phyloP scores from a whole-genome alignment of 1,140 invertebrate species.

The Temnothorax nylanderi region DNA sequence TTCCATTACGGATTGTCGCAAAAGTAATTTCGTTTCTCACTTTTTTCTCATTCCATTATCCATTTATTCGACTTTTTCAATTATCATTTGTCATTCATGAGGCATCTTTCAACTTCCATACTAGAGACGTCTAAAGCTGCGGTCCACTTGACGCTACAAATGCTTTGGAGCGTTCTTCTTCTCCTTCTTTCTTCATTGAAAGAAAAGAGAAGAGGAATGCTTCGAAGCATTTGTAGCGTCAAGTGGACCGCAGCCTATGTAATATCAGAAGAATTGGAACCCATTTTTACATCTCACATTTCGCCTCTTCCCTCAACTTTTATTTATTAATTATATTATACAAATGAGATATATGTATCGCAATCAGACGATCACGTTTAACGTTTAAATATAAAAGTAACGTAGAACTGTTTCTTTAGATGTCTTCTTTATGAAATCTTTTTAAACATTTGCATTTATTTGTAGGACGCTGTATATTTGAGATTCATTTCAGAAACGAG shows the following conservation, averaged over 20 bases:
- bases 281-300: background rate
- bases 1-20: background rate
- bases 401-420: background rate
- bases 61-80: constrained; percentile 19
- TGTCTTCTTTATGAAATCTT: background rate
- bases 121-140: background rate
- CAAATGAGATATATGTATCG: background rate
- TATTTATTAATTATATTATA: background rate
- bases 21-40: background rate
- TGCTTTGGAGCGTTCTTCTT: no score
- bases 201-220: no score
- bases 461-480: background rate
- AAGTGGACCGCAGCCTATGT: no score
- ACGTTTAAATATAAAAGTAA: background rate
- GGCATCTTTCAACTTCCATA: background rate
- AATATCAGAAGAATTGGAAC: background rate
- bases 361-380: background rate
- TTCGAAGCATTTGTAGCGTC: no score
- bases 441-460: background rate
- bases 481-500: background rate
- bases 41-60: constrained; percentile 31
- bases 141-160: no score
- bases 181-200: no score
- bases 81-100: background rate
- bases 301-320: background rate